A percentile compares a stretch with the other conserved stretches of the same genome.
These are phyloP conservation scores for Trachymyrmex cornetzi DNA, from an alignment of 1,140 invertebrate species.

Conservation along the genomic window DNA sequence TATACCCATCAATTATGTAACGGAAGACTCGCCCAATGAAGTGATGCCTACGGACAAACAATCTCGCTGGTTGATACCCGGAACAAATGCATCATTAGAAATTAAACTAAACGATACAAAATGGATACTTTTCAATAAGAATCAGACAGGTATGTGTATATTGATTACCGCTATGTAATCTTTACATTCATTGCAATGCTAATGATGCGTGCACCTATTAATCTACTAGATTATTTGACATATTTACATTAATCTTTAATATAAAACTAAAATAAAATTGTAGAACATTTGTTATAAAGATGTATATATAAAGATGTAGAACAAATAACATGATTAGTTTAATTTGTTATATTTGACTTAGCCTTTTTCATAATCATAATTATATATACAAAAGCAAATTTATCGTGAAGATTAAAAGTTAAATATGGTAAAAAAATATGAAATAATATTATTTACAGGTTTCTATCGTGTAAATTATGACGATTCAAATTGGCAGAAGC, in stretches of 20 bases:
- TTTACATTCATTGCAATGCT: neutral
- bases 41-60: slow-evolving; percentile 83
- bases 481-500: slow-evolving; percentile 82
- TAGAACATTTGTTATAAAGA: too few relatives aligned
- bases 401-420: neutral
- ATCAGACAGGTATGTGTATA: slow-evolving; percentile 86
- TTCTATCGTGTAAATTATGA: slow-evolving; percentile 88
- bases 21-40: slow-evolving; percentile 79
- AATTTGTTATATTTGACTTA: neutral
- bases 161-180: neutral
- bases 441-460: slow-evolving; percentile 74
- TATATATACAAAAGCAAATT: neutral
- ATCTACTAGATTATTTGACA: neutral
- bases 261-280: neutral
- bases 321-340: neutral
- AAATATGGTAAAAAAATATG: neutral
- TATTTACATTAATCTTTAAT: neutral
- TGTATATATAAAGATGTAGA: neutral
- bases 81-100: slow-evolving; percentile 46
- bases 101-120: slow-evolving; percentile 59
- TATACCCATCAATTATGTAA: slow-evolving; percentile 87
- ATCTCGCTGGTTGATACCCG: slow-evolving; percentile 77
- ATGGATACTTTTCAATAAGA: slow-evolving; percentile 89
- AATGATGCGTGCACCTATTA: neutral
- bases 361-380: neutral